Conservation (phyloP, 1,140 invertebrate genomes). For the Chelonus insularis region DNA sequence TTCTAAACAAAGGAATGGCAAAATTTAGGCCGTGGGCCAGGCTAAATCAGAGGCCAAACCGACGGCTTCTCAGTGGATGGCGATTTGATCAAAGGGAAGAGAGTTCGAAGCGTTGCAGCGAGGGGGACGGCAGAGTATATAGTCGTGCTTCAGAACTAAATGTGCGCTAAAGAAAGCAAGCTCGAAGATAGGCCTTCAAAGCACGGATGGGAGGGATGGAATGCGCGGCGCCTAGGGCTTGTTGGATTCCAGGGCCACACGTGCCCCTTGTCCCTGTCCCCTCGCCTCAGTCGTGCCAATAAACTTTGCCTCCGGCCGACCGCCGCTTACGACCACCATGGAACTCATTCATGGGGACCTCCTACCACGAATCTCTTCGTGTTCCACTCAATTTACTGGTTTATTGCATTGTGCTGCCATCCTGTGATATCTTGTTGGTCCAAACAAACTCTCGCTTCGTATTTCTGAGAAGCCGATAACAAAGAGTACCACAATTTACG, state of each 20-base stretch:
- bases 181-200: slow-evolving; percentile 44
- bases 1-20: slow-evolving; percentile 26
- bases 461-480: neutral
- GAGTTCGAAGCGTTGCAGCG: slow-evolving; percentile 5
- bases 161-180: slow-evolving; percentile 48
- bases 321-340: slow-evolving; percentile 59
- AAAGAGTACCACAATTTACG: neutral
- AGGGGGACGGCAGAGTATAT: slow-evolving; percentile 13
- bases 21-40: slow-evolving; percentile 24
- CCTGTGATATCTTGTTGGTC: slow-evolving; percentile 14
- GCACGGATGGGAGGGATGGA: slow-evolving; percentile 53
- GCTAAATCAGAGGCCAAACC: slow-evolving; percentile 19
- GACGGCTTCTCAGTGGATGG: slow-evolving; percentile 13
- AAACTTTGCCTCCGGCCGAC: slow-evolving; percentile 59
- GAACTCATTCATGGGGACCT: slow-evolving; percentile 60
- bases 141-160: slow-evolving; percentile 45
- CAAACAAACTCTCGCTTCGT: neutral
- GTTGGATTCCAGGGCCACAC: slow-evolving; percentile 63
- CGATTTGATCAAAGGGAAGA: slow-evolving; percentile 25
- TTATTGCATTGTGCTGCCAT: slow-evolving; percentile 29
- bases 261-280: slow-evolving; percentile 52
- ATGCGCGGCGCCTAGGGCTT: slow-evolving; percentile 66
- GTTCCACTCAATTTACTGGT: slow-evolving; percentile 1
- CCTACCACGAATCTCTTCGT: slow-evolving; percentile 47
- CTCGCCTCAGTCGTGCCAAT: slow-evolving; percentile 47